phyloP scores from a whole-genome alignment of 2,888 invertebrate genomes.

The Anoncus sp. region DNA sequence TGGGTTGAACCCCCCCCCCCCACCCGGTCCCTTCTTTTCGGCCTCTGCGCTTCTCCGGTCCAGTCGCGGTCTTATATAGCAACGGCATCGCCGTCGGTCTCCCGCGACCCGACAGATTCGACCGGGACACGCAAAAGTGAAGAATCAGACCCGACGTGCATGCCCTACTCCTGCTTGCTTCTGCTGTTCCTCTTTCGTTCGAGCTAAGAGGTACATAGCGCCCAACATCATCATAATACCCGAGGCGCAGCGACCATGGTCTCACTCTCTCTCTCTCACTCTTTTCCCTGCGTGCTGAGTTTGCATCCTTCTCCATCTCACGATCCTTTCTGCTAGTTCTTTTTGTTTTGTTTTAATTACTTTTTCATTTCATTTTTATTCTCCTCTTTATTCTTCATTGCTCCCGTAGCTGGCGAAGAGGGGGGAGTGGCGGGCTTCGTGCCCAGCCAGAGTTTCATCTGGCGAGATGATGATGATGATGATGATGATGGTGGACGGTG shows the following conservation, averaged over 20 bases:
- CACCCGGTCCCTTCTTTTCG: not conserved
- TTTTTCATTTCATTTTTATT: constrained; percentile 63
- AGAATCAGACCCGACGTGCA: constrained; percentile 66
- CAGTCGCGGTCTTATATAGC: constrained; percentile 35
- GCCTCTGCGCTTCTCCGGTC: not conserved
- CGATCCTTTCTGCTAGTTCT: constrained; percentile 55
- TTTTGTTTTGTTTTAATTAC: constrained; percentile 33
- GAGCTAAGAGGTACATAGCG: constrained; percentile 44
- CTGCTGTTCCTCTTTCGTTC: constrained; percentile 51
- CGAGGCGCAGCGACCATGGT: constrained; percentile 41
- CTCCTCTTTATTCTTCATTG: constrained; percentile 63
- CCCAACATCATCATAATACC: constrained; percentile 62
- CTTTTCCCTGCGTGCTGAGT: constrained; percentile 17
- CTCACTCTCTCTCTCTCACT: constrained; percentile 36
- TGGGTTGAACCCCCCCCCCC: constrained; percentile 41
- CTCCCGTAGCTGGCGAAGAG: constrained; percentile 45
- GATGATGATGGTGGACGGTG: constrained; percentile 46
- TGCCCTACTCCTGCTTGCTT: no score
- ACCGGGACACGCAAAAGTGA: constrained; percentile 73
- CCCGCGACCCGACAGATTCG: constrained; percentile 69
- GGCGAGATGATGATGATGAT: constrained; percentile 37
- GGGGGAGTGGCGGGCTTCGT: no score
- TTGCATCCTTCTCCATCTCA: constrained; percentile 42
- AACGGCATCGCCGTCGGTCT: constrained; percentile 54
- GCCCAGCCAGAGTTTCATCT: constrained; percentile 42